A percentile compares a stretch with the other conserved stretches of the same genome.
These are phyloP conservation scores for Gisinianus flammeolus DNA, from an alignment of 2,888 invertebrate species.

Conservation along the genomic window DNA sequence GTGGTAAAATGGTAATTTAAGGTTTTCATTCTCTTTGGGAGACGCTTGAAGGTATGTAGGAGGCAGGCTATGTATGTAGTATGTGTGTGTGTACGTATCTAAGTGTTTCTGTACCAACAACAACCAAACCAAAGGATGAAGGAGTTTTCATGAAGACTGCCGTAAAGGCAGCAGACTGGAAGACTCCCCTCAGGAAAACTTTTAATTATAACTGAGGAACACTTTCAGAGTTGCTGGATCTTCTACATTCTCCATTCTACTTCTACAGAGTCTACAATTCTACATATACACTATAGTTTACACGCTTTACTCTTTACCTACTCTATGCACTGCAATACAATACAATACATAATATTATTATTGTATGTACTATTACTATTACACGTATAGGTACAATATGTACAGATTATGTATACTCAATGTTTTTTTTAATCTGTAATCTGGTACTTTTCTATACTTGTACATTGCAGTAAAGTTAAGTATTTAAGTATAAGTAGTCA, in stretches of 20 bases:
- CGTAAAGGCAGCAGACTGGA: conserved; percentile 26
- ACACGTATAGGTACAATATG: not conserved
- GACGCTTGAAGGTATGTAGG: conserved; percentile 25
- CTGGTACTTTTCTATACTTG: no score
- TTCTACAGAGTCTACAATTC: not conserved
- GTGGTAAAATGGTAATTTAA: conserved; percentile 21
- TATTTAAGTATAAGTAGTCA: no score
- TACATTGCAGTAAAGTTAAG: no score
- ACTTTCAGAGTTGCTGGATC: conserved; percentile 5
- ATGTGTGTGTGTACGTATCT: no score
- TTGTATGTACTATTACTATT: not conserved
- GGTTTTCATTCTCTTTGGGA: conserved; percentile 29
- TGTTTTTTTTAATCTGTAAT: not conserved
- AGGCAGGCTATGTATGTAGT: no score
- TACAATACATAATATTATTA: not conserved
- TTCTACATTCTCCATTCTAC: not conserved
- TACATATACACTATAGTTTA: not conserved
- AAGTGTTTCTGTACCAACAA: no score
- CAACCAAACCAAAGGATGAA: not conserved
- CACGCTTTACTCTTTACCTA: not conserved
- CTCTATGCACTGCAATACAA: not conserved
- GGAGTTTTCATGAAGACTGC: not conserved
- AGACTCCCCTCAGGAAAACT: conserved; percentile 28
- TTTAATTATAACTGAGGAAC: conserved; percentile 24
- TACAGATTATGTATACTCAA: not conserved